phyloP scores from a whole-genome alignment of 2,113 vertebrate species.

The Myotis brandtii region DNA sequence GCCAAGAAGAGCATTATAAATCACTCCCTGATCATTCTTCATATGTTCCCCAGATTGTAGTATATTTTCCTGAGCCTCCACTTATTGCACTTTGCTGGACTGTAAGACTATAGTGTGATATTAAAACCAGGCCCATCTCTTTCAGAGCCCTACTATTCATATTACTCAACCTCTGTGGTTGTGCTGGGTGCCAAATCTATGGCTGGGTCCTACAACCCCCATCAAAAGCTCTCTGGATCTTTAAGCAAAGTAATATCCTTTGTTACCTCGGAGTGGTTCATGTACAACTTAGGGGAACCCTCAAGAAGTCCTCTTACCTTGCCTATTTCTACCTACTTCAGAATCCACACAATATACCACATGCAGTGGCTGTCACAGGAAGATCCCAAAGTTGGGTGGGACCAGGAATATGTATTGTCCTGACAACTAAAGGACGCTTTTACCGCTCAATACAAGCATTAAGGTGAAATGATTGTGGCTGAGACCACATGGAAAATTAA shows the following conservation, averaged over 20 bases:
- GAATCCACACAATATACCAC: neutral
- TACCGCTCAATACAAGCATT: neutral
- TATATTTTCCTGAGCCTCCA: conserved; percentile 58
- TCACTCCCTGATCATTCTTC: conserved; percentile 72
- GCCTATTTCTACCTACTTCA: neutral
- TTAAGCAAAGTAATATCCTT: neutral
- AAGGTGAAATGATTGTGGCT: neutral
- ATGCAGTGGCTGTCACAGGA: neutral
- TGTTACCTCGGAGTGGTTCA: neutral
- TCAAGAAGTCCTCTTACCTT: neutral
- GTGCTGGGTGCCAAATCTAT: neutral
- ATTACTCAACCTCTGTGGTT: neutral
- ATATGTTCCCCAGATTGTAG: conserved; percentile 79
- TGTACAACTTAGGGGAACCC: neutral
- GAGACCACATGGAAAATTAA: neutral
- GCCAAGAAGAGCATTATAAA: conserved; percentile 69
- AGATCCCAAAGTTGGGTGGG: neutral
- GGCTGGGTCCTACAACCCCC: neutral
- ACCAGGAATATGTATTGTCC: neutral
- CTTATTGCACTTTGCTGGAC: conserved; percentile 42
- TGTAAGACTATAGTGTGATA: conserved; percentile 13
- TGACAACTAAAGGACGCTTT: neutral
- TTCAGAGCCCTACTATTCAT: neutral
- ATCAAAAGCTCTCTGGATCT: neutral
- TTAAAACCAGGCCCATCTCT: conserved; percentile 58